phyloP scores from a whole-genome alignment of 1,140 invertebrate genomes.

The Samia ricini region DNA sequence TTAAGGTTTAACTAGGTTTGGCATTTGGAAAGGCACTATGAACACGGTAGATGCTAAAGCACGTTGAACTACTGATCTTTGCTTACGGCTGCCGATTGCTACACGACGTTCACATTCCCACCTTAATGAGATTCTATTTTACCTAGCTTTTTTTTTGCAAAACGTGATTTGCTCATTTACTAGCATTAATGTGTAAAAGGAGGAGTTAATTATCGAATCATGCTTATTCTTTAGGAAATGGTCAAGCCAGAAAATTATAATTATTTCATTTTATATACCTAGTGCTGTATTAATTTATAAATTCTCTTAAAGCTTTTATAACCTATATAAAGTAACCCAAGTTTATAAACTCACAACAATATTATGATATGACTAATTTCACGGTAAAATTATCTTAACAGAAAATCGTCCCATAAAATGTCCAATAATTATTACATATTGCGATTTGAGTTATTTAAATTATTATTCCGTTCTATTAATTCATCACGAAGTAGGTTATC shows the following conservation, averaged over 20 bases:
- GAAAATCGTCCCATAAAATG: neutral
- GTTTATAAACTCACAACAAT: neutral
- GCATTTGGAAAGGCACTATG: conserved; percentile 59
- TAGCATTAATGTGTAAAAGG: neutral
- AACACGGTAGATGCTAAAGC: conserved; percentile 47
- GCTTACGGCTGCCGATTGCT: conserved; percentile 55
- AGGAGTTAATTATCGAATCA: neutral
- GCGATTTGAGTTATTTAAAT: conserved; percentile 16
- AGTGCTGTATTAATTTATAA: no score
- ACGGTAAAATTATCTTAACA: neutral
- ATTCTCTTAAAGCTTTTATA: no score
- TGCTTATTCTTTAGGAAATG: neutral
- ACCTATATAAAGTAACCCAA: no score
- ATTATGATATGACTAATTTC: neutral
- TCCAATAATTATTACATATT: conserved; percentile 28
- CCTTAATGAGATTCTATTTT: conserved; percentile 38
- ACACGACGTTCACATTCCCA: conserved; percentile 46
- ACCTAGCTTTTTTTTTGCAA: conserved; percentile 24
- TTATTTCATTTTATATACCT: neutral
- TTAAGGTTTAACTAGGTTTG: conserved; percentile 31
- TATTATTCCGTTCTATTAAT: neutral
- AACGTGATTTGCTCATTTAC: neutral
- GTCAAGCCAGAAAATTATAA: neutral
- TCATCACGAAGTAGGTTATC: neutral
- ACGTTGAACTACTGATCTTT: conserved; percentile 68